Conservation (phyloP, 2,113 vertebrate genomes). For the Menura novaehollandiae region DNA sequence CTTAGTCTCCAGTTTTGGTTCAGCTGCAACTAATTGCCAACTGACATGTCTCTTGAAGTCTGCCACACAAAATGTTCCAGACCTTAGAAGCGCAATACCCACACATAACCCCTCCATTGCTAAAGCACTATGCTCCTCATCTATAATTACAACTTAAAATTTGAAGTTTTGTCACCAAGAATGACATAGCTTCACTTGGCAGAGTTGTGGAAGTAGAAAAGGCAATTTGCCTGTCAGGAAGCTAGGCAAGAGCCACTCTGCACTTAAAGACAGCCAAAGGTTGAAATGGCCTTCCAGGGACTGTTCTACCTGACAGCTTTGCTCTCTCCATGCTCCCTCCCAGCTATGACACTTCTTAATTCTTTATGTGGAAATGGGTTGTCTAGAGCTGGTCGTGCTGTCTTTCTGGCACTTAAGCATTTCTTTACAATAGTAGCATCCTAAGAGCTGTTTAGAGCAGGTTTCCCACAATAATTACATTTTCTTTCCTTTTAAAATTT, state of each 20-base stretch:
- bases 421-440: neutral
- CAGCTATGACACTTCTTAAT: neutral
- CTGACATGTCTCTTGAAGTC: neutral
- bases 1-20: neutral
- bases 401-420: neutral
- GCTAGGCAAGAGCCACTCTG: neutral
- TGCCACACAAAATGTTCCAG: constrained; percentile 15
- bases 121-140: neutral
- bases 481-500: neutral
- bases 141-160: neutral
- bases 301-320: neutral
- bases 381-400: neutral
- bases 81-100: constrained; percentile 1
- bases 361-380: neutral
- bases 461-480: neutral
- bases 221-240: neutral
- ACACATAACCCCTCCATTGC: neutral
- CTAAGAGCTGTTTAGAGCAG: neutral
- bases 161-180: neutral
- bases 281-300: neutral
- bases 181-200: neutral
- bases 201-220: neutral
- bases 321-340: neutral
- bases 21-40: constrained; percentile 8
- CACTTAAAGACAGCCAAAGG: neutral